Evolutionary conservation across 2,797 vertebrate species (phyloP).

Genomic region (Prionace glauca): DNA sequence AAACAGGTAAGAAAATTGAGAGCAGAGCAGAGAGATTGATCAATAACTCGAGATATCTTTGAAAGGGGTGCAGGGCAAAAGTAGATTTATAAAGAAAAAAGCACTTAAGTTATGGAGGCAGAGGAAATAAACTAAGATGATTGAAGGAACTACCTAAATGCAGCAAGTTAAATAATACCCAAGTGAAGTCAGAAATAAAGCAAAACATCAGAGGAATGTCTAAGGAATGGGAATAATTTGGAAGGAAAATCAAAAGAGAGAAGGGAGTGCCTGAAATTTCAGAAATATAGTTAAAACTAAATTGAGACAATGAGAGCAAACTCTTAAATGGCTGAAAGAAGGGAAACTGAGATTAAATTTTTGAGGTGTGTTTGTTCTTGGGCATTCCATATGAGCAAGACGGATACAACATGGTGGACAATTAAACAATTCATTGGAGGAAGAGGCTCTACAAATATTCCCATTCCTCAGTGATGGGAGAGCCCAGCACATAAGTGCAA

Average conservation of each 20-base stretch:
- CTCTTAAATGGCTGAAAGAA: too few relatives aligned
- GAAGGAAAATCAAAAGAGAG: not conserved
- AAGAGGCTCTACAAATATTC: too few relatives aligned
- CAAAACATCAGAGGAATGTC: not conserved
- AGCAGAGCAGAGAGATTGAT: not conserved
- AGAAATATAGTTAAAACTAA: not conserved
- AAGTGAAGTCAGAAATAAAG: not conserved
- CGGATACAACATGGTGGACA: not conserved
- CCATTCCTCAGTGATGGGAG: too few relatives aligned
- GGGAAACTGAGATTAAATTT: not conserved
- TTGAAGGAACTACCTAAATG: not conserved
- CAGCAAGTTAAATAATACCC: not conserved
- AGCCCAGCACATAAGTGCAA: too few relatives aligned
- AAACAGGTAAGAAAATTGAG: not conserved
- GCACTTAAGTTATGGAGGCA: not conserved
- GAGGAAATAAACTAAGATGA: not conserved
- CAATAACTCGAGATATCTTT: not conserved
- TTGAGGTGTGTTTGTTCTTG: not conserved
- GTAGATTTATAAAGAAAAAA: not conserved
- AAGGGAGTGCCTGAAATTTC: not conserved
- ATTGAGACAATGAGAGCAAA: not conserved
- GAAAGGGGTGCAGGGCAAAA: not conserved
- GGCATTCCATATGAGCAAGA: not conserved
- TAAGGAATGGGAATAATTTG: not conserved
- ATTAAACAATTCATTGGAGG: too few relatives aligned